Evolutionary conservation across 2,888 invertebrate genomes (phyloP).

Genomic region (Theretra japonica): DNA sequence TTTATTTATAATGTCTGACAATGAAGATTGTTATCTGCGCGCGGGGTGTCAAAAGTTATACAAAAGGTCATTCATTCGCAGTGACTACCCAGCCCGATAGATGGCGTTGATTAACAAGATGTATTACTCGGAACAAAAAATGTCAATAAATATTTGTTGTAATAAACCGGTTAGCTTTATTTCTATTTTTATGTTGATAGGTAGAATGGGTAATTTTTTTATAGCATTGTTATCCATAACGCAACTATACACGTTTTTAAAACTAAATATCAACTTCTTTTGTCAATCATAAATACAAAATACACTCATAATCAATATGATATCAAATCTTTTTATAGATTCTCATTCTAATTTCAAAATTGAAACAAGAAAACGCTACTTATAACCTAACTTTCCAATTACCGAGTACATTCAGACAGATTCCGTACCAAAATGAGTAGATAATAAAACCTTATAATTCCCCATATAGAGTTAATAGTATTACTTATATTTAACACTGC

Average conservation of each 20-base stretch:
- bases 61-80: constrained; percentile 28
- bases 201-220: neutral
- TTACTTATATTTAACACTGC: no score
- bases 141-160: neutral
- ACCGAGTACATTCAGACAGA: neutral
- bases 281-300: no score
- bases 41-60: constrained; percentile 26
- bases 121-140: constrained; percentile 20
- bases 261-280: no score
- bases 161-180: neutral
- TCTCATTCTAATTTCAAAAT: no score
- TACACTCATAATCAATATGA: no score
- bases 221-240: neutral
- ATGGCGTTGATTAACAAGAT: constrained; percentile 26
- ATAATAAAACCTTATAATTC: neutral
- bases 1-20: constrained; percentile 24
- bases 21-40: constrained; percentile 23
- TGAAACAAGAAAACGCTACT: no score
- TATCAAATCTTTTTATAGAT: no score
- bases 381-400: neutral
- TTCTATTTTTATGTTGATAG: no score
- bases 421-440: neutral
- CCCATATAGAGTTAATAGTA: constrained; percentile 21
- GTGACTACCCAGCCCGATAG: constrained; percentile 12
- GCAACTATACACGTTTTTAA: neutral